Conservation (phyloP, 2,888 invertebrate species). For the Agapostemon virescens region DNA sequence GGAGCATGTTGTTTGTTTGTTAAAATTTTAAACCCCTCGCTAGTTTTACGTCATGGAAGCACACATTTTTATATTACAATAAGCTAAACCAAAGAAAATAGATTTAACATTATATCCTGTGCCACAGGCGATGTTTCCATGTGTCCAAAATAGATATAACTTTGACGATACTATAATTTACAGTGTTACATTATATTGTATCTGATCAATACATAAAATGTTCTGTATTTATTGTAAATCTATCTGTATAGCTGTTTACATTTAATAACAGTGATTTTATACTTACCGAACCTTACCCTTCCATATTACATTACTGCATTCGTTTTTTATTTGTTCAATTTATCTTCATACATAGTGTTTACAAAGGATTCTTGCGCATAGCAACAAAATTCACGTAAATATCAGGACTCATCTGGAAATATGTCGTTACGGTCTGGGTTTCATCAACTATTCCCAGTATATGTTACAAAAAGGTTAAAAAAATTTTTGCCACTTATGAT, state of each 20-base stretch:
- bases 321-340: background rate
- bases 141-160: background rate
- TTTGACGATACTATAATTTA: slow-evolving; percentile 1
- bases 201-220: background rate
- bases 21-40: background rate
- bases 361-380: no score
- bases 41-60: background rate
- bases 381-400: no score
- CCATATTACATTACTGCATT: background rate
- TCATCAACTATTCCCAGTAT: no score
- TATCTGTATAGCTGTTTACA: slow-evolving; percentile 6
- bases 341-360: no score
- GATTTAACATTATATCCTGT: slow-evolving; percentile 6
- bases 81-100: background rate
- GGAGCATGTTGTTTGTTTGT: background rate
- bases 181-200: background rate
- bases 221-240: slow-evolving; percentile 27
- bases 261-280: slow-evolving; percentile 1
- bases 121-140: background rate
- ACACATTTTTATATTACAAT: slow-evolving; percentile 33
- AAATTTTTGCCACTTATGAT: no score
- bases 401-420: no score
- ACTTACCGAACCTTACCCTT: slow-evolving; percentile 1
- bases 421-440: no score
- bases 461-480: no score